A percentile compares a stretch with the other conserved stretches of the same genome.
These are phyloP conservation scores for Mustela lutreola DNA, from an alignment of 2,113 vertebrate genomes.

Conservation along the genomic window DNA sequence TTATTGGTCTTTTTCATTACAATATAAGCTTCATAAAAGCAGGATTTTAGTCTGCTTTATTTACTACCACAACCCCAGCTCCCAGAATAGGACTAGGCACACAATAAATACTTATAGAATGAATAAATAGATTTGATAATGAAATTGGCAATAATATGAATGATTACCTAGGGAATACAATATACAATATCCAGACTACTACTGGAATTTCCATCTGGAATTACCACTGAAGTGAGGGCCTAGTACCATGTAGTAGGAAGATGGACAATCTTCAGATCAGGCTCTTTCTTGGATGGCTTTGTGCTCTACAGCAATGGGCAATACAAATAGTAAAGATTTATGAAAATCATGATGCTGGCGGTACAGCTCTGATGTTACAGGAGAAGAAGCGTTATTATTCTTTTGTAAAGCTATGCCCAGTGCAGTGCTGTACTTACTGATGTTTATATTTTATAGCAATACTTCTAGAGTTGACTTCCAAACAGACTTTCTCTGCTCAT, in stretches of 20 bases:
- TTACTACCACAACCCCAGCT: neutral
- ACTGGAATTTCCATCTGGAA: neutral
- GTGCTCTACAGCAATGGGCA: neutral
- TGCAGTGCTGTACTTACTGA: neutral
- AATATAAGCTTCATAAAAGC: neutral
- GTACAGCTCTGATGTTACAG: neutral
- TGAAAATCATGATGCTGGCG: neutral
- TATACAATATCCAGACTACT: neutral
- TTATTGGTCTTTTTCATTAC: neutral
- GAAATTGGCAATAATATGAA: neutral
- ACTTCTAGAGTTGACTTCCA: neutral
- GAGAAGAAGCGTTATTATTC: neutral
- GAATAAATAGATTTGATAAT: neutral
- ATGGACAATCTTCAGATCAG: neutral
- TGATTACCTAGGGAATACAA: neutral
- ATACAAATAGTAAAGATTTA: neutral
- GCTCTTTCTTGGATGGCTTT: neutral
- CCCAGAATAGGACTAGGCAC: neutral
- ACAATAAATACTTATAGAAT: neutral
- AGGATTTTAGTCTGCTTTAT: neutral
- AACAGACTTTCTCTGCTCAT: neutral
- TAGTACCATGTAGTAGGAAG: neutral
- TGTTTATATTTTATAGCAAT: slow-evolving; percentile 8
- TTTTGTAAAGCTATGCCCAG: neutral
- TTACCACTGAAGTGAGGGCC: neutral